phyloP scores from a whole-genome alignment of 2,888 invertebrate genomes.

The Ligdia adustata region DNA sequence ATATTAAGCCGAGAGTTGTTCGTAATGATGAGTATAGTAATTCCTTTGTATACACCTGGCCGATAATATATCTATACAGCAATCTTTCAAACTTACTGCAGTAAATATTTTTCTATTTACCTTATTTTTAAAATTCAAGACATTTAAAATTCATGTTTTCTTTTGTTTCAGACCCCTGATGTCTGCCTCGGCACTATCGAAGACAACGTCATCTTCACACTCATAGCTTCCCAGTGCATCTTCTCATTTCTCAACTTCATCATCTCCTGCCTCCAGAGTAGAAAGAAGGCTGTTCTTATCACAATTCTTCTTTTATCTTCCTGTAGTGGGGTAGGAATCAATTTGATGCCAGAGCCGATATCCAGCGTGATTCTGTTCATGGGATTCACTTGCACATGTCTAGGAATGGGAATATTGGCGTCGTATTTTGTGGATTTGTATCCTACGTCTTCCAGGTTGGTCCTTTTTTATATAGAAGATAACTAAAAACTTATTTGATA shows the following conservation, averaged over 20 bases:
- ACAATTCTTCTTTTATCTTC: constrained; percentile 78
- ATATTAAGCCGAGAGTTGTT: too few relatives aligned
- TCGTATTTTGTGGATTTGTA: constrained; percentile 75
- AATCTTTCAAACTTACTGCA: too few relatives aligned
- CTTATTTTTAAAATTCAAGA: neutral
- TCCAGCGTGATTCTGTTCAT: constrained; percentile 71
- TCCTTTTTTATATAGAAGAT: too few relatives aligned
- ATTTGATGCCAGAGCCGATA: constrained; percentile 68
- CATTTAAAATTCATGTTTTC: neutral
- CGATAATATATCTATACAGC: too few relatives aligned
- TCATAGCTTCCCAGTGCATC: constrained; percentile 86
- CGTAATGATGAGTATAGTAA: too few relatives aligned
- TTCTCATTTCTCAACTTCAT: constrained; percentile 85
- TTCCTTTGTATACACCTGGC: too few relatives aligned
- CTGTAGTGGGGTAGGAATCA: constrained; percentile 73
- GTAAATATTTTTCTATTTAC: neutral
- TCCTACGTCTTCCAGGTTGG: constrained; percentile 73
- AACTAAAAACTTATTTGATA: too few relatives aligned
- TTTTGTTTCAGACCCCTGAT: constrained; percentile 57
- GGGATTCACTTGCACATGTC: constrained; percentile 69
- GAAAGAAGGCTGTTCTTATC: constrained; percentile 79
- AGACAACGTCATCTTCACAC: constrained; percentile 84
- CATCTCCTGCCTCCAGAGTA: constrained; percentile 79
- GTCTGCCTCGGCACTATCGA: constrained; percentile 82
- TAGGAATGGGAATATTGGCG: constrained; percentile 74